These are phyloP conservation scores for Notamacropus eugenii DNA, from an alignment of 2,797 vertebrate species.

Conservation along the genomic window DNA sequence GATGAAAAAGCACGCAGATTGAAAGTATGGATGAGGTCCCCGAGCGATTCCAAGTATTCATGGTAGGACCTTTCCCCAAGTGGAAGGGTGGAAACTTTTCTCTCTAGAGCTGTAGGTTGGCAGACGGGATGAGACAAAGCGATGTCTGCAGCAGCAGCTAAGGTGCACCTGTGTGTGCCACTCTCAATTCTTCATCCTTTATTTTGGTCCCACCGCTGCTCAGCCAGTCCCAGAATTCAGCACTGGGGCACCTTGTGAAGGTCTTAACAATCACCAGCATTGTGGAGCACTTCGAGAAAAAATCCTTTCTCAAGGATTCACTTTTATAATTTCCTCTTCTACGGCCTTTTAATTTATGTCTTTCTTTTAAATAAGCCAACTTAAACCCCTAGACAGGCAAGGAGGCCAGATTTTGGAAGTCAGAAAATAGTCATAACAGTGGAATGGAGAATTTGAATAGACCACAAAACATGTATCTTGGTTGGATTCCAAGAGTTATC, in stretches of 20 bases:
- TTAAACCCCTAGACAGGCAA: background rate
- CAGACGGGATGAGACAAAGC: background rate
- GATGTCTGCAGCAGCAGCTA: background rate
- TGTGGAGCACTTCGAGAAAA: fast-evolving
- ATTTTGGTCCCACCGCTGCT: background rate
- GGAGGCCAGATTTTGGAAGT: background rate
- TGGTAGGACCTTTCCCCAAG: background rate
- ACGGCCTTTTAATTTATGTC: background rate
- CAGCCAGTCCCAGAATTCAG: background rate
- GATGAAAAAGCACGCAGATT: background rate
- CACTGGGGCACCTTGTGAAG: background rate
- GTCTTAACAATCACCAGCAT: fast-evolving
- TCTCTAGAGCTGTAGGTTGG: background rate
- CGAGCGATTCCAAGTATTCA: background rate
- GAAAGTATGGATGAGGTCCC: background rate
- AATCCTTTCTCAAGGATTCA: background rate
- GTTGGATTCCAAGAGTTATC: background rate
- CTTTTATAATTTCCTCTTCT: background rate
- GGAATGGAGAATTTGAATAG: fast-evolving
- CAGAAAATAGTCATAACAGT: background rate
- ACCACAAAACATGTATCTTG: background rate
- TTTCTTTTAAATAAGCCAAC: slow-evolving; percentile 21
- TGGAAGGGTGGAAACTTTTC: background rate
- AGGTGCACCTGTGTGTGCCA: background rate
- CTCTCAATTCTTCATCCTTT: background rate